Base-by-base conservation (phyloP, 2,888 invertebrate species). In the Agrochola lychnidis region DNA sequence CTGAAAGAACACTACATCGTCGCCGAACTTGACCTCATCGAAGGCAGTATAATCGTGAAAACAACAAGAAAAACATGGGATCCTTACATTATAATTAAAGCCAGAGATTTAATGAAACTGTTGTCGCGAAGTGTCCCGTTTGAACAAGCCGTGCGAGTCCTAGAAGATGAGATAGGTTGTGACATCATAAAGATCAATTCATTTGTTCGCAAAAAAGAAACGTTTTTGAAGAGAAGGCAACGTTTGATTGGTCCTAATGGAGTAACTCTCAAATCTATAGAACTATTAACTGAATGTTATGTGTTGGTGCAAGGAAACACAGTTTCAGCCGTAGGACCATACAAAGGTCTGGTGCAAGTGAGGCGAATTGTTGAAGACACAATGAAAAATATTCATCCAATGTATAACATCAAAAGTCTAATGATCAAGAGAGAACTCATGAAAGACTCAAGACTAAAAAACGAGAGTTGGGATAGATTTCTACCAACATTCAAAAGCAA, bases 61-160 rank as follows among this genome's bases (percentile, higher is more conserved):
- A 99, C 99, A 0, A 99, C 99, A 0, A 97, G 98, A 73, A 99
- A 99, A 97, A 99, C 99, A 1, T 99, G 99, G 99, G 99, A 99
- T 96, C 99, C 99, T 0, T 99, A 98, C 89, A 98, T 99, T 73
- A 99, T 99, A 64, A 97, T 99, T 48, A 99, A 99, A 96, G 99
- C 99, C 0, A 97, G 99, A 81, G 99, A 99, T 94, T 97, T 99
- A 97, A 98, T 99, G 89, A 99, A 99, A 94, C 96, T 99, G 4
- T 95, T 99, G 89, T 98, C 99, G 0, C 97, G 99, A 87, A 99
- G 99, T 94, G 99, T 99, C 1, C 99, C 99, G 0, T 99, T 98
- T 89, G 99, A 99, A 94, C 99, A 99, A 95, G 99, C 99, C 4
- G 97, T 98, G 22, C 97, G 98, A 87, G 98, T 99, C 1, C 94